Evolutionary conservation across 2,888 invertebrate species (phyloP).

Genomic region (Cynaeus angustus): DNA sequence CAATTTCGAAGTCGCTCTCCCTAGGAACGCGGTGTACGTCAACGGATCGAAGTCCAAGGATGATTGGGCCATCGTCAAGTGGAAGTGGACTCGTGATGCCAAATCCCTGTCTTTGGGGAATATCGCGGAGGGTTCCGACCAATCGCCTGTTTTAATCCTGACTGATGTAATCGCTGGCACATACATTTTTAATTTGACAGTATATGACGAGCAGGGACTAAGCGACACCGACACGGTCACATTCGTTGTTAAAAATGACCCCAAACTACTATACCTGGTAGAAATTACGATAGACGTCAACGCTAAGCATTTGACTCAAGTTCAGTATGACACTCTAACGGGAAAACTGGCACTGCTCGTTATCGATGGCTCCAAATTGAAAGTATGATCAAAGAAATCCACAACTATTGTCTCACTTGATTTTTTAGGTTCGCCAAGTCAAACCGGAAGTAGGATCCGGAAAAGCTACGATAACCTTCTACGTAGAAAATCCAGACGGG

Average conservation of each 20-base stretch:
- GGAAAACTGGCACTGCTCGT: constrained; percentile 87
- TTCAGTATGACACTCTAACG: constrained; percentile 83
- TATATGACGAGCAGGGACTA: constrained; percentile 92
- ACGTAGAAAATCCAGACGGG: constrained; percentile 69
- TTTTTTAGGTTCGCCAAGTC: constrained; percentile 70
- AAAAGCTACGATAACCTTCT: constrained; percentile 72
- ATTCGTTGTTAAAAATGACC: constrained; percentile 87
- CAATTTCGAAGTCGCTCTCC: constrained; percentile 85
- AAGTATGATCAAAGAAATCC: constrained; percentile 60
- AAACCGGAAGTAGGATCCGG: constrained; percentile 73
- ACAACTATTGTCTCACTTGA: neutral
- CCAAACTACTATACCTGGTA: constrained; percentile 82
- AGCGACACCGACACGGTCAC: constrained; percentile 88
- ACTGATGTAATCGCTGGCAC: constrained; percentile 90
- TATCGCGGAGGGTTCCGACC: constrained; percentile 82
- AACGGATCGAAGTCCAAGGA: constrained; percentile 91
- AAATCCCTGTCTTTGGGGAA: constrained; percentile 88
- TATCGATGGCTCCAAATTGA: constrained; percentile 80
- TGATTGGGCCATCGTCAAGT: constrained; percentile 89
- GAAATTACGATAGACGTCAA: constrained; percentile 88
- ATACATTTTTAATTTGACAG: constrained; percentile 92
- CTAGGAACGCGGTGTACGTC: constrained; percentile 83
- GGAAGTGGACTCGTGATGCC: constrained; percentile 87
- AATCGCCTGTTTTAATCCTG: constrained; percentile 84
- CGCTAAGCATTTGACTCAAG: constrained; percentile 79